Evolutionary conservation across 2,797 vertebrate species (phyloP), one percentile per base, ranked within the genome.

Genomic region (Rhadinocentrus ornatus): DNA sequence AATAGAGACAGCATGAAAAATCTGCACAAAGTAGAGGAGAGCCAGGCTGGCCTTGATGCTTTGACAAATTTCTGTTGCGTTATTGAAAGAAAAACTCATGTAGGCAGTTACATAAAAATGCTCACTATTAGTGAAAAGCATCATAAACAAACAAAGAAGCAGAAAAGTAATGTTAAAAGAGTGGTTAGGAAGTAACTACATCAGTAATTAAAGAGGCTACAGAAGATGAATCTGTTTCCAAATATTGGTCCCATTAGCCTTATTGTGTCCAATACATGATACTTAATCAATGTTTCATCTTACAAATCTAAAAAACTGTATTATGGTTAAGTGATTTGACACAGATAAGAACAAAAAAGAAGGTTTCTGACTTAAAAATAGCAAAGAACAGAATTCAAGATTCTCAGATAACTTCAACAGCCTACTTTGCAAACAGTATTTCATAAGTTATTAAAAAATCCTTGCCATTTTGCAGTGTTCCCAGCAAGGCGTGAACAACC

Each of bases 31-130:
- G 6, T 18, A 7, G 16, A 44, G 41, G 35, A 29, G 32, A 62
- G 41, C 2, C 18, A 3, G n/a, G 16, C 31, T 63, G 66, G 32
- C 74, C 66, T 80, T 69, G 62, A 75, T 13, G 48, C 37, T 44
- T 37, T 73, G 78, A 80, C 11, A 72, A 41, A 75, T 48, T 31
- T 53, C 50, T 58, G 22, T n/a, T 48, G 13, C 24, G 37, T 41
- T 48, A 48, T 34, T 64, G 18, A 71, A 71, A 58, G 22, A 46
- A 39, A 66, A 20, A 20, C 2, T n/a, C 5, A 41, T 53, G 31
- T 41, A 18, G 4, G 4, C 39, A 48, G 24, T 68, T 26, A 24
- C 32, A 56, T 15, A 10, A 15, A 9, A 20, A 54, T 34, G 48
- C 48, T 64, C 2, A 27, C 11, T 29, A 20, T 22, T 0, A 13